Percentiles rank a stretch among this genome's conserved stretches.
Conservation (phyloP, 2,113 vertebrate genomes). For the Plecturocebus donacophilus region DNA sequence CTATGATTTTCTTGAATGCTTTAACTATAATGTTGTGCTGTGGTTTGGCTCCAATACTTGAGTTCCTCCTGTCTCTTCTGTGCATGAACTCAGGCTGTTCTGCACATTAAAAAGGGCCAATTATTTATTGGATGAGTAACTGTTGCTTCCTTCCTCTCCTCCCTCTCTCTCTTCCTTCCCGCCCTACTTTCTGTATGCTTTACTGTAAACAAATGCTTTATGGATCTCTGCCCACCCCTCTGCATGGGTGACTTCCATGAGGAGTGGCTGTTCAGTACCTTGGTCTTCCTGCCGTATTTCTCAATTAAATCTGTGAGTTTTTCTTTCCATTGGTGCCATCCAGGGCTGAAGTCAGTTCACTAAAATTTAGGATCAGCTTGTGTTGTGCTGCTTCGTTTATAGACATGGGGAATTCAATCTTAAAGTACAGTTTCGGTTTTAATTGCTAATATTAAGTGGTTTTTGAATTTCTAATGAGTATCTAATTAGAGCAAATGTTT, state of each 20-base stretch:
- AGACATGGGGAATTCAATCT: background rate
- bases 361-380: background rate
- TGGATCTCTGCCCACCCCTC: fast-evolving
- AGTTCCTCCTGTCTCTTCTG: background rate
- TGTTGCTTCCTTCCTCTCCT: background rate
- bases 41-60: background rate
- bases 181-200: background rate
- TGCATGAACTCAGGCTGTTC: fast-evolving
- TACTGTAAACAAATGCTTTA: background rate
- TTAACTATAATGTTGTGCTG: background rate
- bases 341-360: background rate
- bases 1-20: background rate
- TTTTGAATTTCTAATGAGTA: slow-evolving; percentile 31
- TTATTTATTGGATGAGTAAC: background rate
- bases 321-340: background rate
- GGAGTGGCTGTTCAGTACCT: background rate
- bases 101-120: background rate
- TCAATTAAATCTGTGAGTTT: background rate
- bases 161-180: background rate
- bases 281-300: background rate
- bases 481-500: slow-evolving; percentile 53
- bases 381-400: background rate
- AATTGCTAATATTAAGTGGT: slow-evolving; percentile 59
- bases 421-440: slow-evolving; percentile 16
- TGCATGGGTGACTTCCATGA: background rate